Percentiles rank a stretch among this genome's conserved stretches.
Evolutionary conservation across 2,113 vertebrate species (phyloP).

Genomic region (Pavo muticus): DNA sequence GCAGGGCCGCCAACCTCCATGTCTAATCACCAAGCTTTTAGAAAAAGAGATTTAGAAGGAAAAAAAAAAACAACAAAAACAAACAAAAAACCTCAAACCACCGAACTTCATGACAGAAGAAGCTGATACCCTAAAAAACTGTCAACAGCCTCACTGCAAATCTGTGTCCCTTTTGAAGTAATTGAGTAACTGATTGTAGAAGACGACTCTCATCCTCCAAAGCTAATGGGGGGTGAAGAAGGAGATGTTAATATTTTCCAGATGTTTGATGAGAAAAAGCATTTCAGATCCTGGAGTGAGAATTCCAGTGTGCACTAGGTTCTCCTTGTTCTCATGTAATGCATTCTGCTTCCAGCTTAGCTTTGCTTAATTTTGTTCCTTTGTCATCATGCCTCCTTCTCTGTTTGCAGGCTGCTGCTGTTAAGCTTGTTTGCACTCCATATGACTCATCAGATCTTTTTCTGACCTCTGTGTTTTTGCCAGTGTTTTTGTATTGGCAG

Average conservation of each 20-base stretch:
- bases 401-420: neutral
- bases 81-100: neutral
- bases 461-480: neutral
- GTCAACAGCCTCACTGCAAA: neutral
- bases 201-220: neutral
- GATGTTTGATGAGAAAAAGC: neutral
- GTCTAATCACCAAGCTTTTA: neutral
- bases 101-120: neutral
- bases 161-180: neutral
- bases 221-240: neutral
- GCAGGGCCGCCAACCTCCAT: too few relatives aligned
- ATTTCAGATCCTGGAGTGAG: neutral
- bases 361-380: neutral
- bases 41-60: neutral
- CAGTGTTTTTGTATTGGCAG: neutral
- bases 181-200: neutral
- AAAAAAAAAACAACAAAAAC: neutral
- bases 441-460: neutral
- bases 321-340: neutral
- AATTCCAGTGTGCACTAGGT: neutral
- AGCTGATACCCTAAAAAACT: neutral
- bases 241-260: neutral
- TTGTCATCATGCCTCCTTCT: neutral
- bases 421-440: fast-evolving
- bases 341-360: neutral